Conservation (phyloP, 2,888 invertebrate genomes). For the Yponomeuta malinellus region DNA sequence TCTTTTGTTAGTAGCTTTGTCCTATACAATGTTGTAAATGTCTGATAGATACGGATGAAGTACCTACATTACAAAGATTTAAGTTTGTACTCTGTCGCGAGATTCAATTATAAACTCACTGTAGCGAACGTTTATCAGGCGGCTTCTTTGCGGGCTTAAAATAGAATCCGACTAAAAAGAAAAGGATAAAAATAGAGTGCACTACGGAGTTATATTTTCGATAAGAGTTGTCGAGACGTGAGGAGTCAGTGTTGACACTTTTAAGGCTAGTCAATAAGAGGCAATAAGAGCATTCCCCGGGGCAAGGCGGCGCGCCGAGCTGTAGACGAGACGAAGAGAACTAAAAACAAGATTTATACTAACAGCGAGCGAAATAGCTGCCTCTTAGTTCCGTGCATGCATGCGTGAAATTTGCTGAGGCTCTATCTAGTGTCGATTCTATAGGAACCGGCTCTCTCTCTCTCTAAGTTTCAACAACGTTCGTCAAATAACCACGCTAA, state of each 20-base stretch:
- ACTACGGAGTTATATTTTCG: not conserved
- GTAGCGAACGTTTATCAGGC: not conserved
- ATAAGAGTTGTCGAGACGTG: conserved; percentile 22
- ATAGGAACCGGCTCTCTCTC: not conserved
- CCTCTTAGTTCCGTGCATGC: conserved; percentile 16
- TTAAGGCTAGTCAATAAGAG: conserved; percentile 48
- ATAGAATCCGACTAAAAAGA: not conserved
- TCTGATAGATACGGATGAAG: not conserved
- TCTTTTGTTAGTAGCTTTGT: not conserved
- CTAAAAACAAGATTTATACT: conserved; percentile 43
- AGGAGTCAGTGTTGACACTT: conserved; percentile 46
- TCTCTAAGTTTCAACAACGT: not conserved
- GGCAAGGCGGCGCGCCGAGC: conserved; percentile 30
- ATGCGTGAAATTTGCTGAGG: not conserved
- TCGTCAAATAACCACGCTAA: not conserved
- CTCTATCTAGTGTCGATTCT: not conserved
- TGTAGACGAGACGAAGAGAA: conserved; percentile 36
- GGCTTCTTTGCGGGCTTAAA: not conserved
- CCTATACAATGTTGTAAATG: not conserved
- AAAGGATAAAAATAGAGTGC: not conserved
- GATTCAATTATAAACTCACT: not conserved
- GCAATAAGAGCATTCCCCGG: conserved; percentile 48
- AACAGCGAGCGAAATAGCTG: conserved; percentile 15
- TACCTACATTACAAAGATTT: not conserved
- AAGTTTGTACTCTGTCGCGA: not conserved